A percentile compares a stretch with the other conserved stretches of the same genome.
Conservation (phyloP, 2,888 invertebrate species). For the Sesia apiformis region DNA sequence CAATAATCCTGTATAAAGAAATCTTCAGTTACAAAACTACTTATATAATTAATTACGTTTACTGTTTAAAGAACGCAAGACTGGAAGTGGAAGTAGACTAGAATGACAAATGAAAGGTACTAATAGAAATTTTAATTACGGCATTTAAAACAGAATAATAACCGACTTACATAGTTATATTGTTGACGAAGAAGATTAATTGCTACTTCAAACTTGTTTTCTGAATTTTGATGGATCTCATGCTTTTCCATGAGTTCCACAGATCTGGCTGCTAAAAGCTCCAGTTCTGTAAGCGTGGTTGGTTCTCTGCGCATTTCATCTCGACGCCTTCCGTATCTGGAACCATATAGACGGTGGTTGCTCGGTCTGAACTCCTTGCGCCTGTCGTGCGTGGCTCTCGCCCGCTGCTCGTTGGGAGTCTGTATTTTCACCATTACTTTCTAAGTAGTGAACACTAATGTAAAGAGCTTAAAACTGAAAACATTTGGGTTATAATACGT, state of each 20-base stretch:
- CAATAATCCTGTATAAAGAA: too few relatives aligned
- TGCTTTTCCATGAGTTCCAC: neutral
- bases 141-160: too few relatives aligned
- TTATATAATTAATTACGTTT: too few relatives aligned
- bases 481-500: neutral
- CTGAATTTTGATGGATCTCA: neutral
- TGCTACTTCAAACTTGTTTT: neutral
- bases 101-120: too few relatives aligned
- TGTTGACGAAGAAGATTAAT: neutral
- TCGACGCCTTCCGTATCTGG: neutral
- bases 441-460: neutral
- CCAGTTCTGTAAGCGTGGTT: neutral
- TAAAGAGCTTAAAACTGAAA: too few relatives aligned
- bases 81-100: too few relatives aligned
- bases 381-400: neutral
- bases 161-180: neutral
- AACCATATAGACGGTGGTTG: neutral
- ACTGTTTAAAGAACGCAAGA: too few relatives aligned
- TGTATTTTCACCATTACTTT: neutral
- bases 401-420: neutral
- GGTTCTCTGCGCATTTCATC: neutral
- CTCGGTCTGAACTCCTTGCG: neutral
- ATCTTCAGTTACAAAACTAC: too few relatives aligned
- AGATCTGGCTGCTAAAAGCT: neutral
- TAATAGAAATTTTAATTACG: too few relatives aligned